Conservation (phyloP, 2,888 invertebrate species). For the Parnassius orleans region DNA sequence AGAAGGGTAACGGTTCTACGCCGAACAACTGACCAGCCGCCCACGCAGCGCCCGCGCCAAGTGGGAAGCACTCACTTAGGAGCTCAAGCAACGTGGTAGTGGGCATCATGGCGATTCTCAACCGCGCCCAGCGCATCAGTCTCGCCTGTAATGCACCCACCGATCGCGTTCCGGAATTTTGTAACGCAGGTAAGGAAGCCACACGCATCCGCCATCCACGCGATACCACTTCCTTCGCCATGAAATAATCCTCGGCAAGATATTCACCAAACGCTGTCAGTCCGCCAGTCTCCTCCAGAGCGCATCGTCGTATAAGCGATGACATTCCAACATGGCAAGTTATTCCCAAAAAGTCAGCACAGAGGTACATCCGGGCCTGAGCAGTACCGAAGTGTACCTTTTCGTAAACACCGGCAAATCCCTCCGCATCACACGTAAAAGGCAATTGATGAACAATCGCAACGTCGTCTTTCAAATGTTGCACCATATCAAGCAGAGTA, state of each 20-base stretch:
- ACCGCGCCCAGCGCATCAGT: conserved; percentile 94
- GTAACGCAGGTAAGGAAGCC: conserved; percentile 96
- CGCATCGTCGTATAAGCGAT: conserved; percentile 92
- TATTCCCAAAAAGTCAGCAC: conserved; percentile 94
- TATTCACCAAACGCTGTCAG: conserved; percentile 95
- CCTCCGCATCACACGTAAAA: conserved; percentile 95
- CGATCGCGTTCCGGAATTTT: conserved; percentile 95
- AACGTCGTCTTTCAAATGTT: conserved; percentile 92
- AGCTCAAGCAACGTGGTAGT: conserved; percentile 95
- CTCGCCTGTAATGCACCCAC: conserved; percentile 92
- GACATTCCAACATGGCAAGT: conserved; percentile 99
- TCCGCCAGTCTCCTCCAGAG: conserved; percentile 96
- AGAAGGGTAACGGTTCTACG: conserved; percentile 95
- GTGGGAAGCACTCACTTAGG: conserved; percentile 95
- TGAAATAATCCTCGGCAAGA: conserved; percentile 98
- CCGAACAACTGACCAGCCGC: conserved; percentile 90
- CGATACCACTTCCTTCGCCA: conserved; percentile 93
- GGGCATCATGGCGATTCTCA: conserved; percentile 97
- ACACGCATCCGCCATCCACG: conserved; percentile 95
- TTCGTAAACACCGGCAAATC: conserved; percentile 97
- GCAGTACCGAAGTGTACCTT: conserved; percentile 99
- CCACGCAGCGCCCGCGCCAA: conserved; percentile 95
- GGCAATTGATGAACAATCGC: conserved; percentile 99
- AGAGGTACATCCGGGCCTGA: conserved; percentile 96
- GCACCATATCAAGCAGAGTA: conserved; percentile 96